Base-by-base conservation (phyloP, 1,140 invertebrate species). In the Drosophila aff. region DNA sequence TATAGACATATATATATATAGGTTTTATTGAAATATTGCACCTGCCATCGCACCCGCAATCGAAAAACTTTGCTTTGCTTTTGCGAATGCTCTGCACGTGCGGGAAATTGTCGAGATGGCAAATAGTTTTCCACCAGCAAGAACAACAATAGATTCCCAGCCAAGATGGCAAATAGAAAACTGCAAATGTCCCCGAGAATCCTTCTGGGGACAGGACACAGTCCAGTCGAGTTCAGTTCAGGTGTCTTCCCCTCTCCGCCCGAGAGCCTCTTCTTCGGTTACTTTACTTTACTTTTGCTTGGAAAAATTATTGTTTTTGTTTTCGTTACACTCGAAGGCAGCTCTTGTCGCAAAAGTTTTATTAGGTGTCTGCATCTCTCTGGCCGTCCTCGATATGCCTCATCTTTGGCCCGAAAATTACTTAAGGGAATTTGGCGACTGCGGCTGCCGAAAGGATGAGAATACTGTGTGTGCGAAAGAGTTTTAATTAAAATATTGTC, bases 71-170 rank as follows among this genome's bases (percentile, higher is more conserved):
- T 58, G 49, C 49, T 71, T 85, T 85, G 79, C 69, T 41, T 15
- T 55, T 55, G 4, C 33, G 33, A 57, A 90, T 90, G 85, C 85
- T 73, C 67, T 80, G 86, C 85, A 90, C 85, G 85, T 90, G 79
- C 85, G 79, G 80, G 82, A 90, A 90, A 90, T 90, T 90, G 85
- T 91, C 79, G 79, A 90, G 85, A 90, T 90, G 81, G 85, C 85
- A 90, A 90, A 90, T 90, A 90, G 85, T 90, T 90, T 90, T 82
- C 72, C 84, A 84, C 43, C 81, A 75, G 50, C 50, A 55, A 55
- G 52, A 55, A 78, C 66, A 68, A 77, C 53, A 79, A 78, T 61
- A 3, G 53, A 57, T 40, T 26, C 38, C 53, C 73, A 77, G 73
- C 65, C 55, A 73, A 74, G 61, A 58, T 53, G 57, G 72, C 83